Percentiles rank a stretch among this genome's conserved stretches.
These are phyloP conservation scores for Hippocampus abdominalis DNA, from an alignment of 2,113 vertebrate genomes.

Conservation along the genomic window DNA sequence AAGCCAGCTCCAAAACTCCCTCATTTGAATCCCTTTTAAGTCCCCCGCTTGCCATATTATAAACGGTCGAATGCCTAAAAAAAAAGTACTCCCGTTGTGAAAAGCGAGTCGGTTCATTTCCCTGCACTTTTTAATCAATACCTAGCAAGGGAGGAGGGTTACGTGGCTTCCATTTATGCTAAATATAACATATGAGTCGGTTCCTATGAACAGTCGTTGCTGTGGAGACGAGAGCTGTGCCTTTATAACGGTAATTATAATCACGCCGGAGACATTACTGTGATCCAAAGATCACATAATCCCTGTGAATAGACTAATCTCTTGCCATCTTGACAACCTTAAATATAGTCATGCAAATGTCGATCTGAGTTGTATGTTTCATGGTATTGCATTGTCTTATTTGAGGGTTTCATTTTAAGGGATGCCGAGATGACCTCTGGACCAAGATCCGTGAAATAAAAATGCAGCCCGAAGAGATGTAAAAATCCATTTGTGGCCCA, in stretches of 20 bases:
- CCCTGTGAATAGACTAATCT: conserved; percentile 8
- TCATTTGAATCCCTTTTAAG: conserved; percentile 70
- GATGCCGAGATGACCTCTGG: conserved; percentile 48
- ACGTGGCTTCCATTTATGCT: conserved; percentile 47
- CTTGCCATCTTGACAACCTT: conserved; percentile 6
- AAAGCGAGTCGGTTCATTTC: conserved; percentile 43
- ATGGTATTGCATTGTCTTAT: not conserved
- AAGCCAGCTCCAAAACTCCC: conserved; percentile 42
- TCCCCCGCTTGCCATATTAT: conserved; percentile 57
- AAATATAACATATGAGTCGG: conserved; percentile 53
- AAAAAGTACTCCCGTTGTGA: conserved; percentile 45
- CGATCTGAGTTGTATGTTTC: conserved; percentile 16
- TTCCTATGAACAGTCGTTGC: conserved; percentile 58
- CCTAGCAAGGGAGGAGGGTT: conserved; percentile 31
- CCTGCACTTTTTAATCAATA: conserved; percentile 60
- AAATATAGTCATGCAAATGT: conserved; percentile 13
- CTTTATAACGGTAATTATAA: conserved; percentile 58
- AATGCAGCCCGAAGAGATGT: conserved; percentile 34
- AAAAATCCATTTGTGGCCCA: conserved; percentile 39
- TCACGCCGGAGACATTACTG: conserved; percentile 39
- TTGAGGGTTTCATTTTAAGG: conserved; percentile 28
- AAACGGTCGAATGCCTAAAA: conserved; percentile 39
- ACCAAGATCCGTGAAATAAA: conserved; percentile 24
- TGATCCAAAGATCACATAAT: not conserved
- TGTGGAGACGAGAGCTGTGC: conserved; percentile 53